Conservation (phyloP, 2,888 invertebrate species). For the Heteromyza rotundicornis region DNA sequence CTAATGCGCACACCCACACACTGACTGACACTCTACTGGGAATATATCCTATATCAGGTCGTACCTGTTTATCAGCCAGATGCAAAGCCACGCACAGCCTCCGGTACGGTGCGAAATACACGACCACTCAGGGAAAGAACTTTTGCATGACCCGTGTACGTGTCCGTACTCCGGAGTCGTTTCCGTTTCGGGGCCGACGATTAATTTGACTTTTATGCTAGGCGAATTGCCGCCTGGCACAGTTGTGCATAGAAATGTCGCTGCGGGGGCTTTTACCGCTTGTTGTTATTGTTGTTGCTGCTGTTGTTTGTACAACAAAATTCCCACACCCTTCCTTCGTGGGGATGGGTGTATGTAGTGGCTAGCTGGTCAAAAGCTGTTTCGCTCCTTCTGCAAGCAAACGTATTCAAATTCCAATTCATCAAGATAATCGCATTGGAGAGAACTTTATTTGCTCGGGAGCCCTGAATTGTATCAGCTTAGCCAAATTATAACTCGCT, state of each 20-base stretch:
- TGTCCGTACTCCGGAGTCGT: slow-evolving; percentile 15
- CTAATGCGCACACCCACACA: not conserved
- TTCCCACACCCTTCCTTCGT: not conserved
- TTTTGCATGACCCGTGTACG: no score
- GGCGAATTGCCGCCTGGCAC: slow-evolving; percentile 42
- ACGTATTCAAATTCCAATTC: slow-evolving; percentile 58
- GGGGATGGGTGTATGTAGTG: not conserved
- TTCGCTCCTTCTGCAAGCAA: no score
- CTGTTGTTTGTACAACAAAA: slow-evolving; percentile 4
- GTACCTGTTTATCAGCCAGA: not conserved
- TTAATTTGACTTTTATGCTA: slow-evolving; percentile 51
- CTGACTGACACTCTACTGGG: not conserved
- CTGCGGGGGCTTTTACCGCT: not conserved
- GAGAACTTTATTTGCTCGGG: slow-evolving; percentile 52
- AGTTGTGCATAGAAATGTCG: slow-evolving; percentile 23
- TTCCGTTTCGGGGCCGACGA: slow-evolving; percentile 44
- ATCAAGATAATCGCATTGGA: slow-evolving; percentile 58
- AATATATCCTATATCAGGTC: not conserved
- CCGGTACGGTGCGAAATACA: no score
- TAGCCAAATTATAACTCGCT: slow-evolving; percentile 12
- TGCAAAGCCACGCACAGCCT: not conserved
- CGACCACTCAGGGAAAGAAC: no score
- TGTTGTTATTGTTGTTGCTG: not conserved
- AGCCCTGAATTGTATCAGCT: slow-evolving; percentile 8
- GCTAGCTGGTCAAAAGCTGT: slow-evolving; percentile 42